Evolutionary conservation across 2,113 vertebrate species (phyloP).

Genomic region (Rhizomys pruinosus): DNA sequence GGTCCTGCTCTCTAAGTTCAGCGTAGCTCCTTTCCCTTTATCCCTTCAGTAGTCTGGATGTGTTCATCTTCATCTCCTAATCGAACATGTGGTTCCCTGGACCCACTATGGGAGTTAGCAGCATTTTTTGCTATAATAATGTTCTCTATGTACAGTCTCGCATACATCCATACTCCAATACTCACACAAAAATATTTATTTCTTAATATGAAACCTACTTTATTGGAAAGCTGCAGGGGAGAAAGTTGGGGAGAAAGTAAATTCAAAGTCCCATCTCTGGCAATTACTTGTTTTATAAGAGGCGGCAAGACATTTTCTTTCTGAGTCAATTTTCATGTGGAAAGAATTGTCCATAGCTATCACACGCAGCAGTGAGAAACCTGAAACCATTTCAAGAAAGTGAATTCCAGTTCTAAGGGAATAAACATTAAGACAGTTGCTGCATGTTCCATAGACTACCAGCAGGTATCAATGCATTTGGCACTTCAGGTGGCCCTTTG

Average conservation of each 20-base stretch:
- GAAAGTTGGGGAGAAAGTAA: not conserved
- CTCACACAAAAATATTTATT: not conserved
- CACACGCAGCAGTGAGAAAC: not conserved
- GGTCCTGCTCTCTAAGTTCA: not conserved
- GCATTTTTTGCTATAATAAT: not conserved
- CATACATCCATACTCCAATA: not conserved
- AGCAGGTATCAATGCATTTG: not conserved
- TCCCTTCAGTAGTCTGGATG: not conserved
- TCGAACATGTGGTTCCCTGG: not conserved
- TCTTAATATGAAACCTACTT: not conserved
- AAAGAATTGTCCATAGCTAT: not conserved
- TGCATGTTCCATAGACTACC: not conserved
- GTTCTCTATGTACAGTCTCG: not conserved
- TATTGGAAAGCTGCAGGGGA: not conserved
- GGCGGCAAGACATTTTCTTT: not conserved
- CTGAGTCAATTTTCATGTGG: not conserved
- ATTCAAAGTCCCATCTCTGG: not conserved
- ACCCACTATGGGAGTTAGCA: no score
- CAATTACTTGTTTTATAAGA: not conserved
- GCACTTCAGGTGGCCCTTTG: not conserved
- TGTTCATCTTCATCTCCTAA: not conserved
- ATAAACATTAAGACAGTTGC: not conserved
- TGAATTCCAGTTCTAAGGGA: not conserved
- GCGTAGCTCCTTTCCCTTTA: not conserved
- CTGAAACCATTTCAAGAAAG: not conserved